Base-by-base conservation (phyloP, 2,113 vertebrate species). In the Plectropomus leopardus region DNA sequence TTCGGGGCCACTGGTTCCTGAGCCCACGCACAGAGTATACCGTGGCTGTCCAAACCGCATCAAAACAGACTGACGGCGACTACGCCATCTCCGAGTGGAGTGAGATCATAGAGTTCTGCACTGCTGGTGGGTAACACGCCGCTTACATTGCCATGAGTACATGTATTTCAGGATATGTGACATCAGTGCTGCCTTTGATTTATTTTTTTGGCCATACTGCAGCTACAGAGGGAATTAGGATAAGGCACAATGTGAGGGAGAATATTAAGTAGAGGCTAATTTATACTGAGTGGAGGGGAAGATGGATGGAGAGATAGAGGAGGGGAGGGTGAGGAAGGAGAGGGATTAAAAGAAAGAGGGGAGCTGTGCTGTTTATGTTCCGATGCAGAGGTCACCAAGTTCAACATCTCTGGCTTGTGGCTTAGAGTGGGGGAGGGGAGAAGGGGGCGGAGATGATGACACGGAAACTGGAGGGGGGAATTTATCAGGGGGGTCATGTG, bases 11-110 rank as follows among this genome's bases (percentile, higher is more conserved):
- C 91, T 99, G 98, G 98, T 99, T 99, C 94, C 91, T 99, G 94
- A 99, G 98, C 93, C 98, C 98, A n/a, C 95, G 98, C 84, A 99
- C 98, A 0, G 98, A 99, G 76, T 99, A 99, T 93, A 99, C 98
- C 0, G 98, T 99, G 1, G 97, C 98, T 0, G 98, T 98, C 81
- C 98, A 99, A 92, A 99, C 97, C 0, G 98, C 98, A 2, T 97
- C 97, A 0, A 99, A 98, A 88, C 98, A 99, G 91, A 93, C 96
- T 0, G 98, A 99, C 19, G 98, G 98, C 0, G 98, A 99, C 86
- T 99, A 99, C 6, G 93, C 97, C 0, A 97, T 99, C 11, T 99
- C 98, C 0, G 98, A 99, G 90, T 99, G 98, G 98, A 99, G 98
- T 16, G 97, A 99, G 89, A 99, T 99, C 90, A 95, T 99, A 21